A percentile compares a stretch with the other conserved stretches of the same genome.
phyloP scores from a whole-genome alignment of 2,113 vertebrate species.

The Pseudorectes ferrugineus region DNA sequence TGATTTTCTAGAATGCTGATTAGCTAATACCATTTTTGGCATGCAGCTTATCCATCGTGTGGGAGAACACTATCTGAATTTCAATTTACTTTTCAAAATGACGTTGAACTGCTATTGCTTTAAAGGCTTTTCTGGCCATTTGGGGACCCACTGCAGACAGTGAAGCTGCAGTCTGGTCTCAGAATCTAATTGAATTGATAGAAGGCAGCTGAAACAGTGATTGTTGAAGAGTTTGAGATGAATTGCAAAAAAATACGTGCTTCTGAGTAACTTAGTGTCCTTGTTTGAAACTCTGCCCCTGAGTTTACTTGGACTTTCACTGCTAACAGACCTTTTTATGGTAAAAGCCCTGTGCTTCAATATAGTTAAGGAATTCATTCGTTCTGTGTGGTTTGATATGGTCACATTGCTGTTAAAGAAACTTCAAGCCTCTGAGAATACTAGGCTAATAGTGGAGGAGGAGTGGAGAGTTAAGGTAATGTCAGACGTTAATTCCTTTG shows the following conservation, averaged over 20 bases:
- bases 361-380: neutral
- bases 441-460: neutral
- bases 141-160: conserved; percentile 22
- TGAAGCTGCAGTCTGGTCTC: conserved; percentile 36
- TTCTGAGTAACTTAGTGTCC: neutral
- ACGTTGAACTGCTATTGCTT: conserved; percentile 27
- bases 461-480: neutral
- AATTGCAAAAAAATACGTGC: neutral
- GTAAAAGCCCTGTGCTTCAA: neutral
- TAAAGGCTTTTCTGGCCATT: conserved; percentile 31
- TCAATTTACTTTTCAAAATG: conserved; percentile 38
- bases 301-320: neutral
- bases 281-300: neutral
- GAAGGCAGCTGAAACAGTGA: neutral
- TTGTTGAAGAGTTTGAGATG: conserved; percentile 1
- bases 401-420: neutral
- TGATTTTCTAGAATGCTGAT: conserved; percentile 56
- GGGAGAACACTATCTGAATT: conserved; percentile 43
- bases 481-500: neutral
- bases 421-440: neutral
- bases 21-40: conserved; percentile 48
- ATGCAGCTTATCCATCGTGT: conserved; percentile 19
- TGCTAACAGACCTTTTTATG: neutral
- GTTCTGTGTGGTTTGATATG: neutral
- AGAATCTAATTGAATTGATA: conserved; percentile 34